These are phyloP conservation scores for Poecilus cupreus DNA, from an alignment of 2,888 invertebrate genomes.

Conservation along the genomic window DNA sequence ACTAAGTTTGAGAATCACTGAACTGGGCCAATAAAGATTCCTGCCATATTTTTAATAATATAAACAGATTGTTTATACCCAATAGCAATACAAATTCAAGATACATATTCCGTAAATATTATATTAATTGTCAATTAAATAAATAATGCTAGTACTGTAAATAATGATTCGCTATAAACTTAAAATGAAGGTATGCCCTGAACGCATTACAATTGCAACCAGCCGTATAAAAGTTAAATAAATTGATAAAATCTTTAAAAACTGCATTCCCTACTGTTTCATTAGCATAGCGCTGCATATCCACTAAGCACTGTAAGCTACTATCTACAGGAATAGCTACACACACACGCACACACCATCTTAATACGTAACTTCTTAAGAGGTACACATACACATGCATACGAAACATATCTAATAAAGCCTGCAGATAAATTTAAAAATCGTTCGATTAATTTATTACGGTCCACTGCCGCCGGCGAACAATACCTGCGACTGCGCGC, in stretches of 20 bases:
- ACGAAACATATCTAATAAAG: slow-evolving; percentile 56
- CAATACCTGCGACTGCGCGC: slow-evolving; percentile 40
- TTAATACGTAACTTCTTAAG: not conserved
- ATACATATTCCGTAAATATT: no score
- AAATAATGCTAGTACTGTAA: no score
- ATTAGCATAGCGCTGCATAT: slow-evolving; percentile 52
- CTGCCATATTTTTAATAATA: no score
- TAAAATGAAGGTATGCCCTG: no score
- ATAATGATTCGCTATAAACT: no score
- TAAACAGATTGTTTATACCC: no score
- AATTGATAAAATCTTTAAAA: slow-evolving; percentile 56
- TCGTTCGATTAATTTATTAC: slow-evolving; percentile 59
- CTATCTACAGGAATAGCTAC: not conserved
- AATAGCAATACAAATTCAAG: no score
- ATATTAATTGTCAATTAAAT: no score
- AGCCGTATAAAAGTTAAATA: slow-evolving; percentile 47
- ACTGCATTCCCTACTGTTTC: slow-evolving; percentile 52
- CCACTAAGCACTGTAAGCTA: not conserved
- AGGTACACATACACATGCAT: slow-evolving; percentile 23
- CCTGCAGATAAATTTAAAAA: slow-evolving; percentile 57
- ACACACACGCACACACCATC: not conserved
- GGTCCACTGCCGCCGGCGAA: slow-evolving; percentile 44
- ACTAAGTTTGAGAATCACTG: no score
- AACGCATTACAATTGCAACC: slow-evolving; percentile 16
- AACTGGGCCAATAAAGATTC: no score